Evolutionary conservation across 2,888 invertebrate species (phyloP).

Genomic region (Orchesellides sinensis): DNA sequence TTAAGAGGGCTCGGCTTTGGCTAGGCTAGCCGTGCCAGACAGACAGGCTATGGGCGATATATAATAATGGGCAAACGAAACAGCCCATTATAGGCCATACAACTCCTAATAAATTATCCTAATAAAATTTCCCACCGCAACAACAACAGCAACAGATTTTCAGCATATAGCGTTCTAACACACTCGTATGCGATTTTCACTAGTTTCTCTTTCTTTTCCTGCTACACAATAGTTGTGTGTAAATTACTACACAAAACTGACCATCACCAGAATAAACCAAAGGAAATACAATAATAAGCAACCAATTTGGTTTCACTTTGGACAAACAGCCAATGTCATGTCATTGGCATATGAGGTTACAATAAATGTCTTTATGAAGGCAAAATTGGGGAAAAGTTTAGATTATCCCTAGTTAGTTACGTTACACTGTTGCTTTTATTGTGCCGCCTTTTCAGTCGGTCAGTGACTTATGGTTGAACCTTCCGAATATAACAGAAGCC

Average conservation of each 20-base stretch:
- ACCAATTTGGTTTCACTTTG: constrained; percentile 34
- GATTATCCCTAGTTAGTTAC: neutral
- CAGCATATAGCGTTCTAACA: neutral
- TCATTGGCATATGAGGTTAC: constrained; percentile 17
- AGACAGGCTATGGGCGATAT: constrained; percentile 33
- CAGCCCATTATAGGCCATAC: constrained; percentile 61
- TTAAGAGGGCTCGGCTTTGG: constrained; percentile 56
- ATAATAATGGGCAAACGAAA: constrained; percentile 52
- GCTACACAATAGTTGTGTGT: constrained; percentile 1
- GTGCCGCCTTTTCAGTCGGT: neutral
- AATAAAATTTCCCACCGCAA: constrained; percentile 58
- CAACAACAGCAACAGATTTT: neutral
- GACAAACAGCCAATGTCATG: neutral
- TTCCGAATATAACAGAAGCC: neutral
- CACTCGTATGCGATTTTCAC: neutral
- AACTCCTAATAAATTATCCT: constrained; percentile 63
- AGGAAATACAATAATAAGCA: constrained; percentile 50
- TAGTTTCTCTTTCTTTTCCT: constrained; percentile 3
- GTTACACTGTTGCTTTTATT: constrained; percentile 20
- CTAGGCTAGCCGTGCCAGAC: constrained; percentile 25
- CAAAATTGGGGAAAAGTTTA: neutral
- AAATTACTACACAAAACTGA: constrained; percentile 48
- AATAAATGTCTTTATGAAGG: constrained; percentile 34
- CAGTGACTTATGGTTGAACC: constrained; percentile 1
- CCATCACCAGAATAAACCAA: constrained; percentile 13